phyloP scores from a whole-genome alignment of 2,797 vertebrate species.

The Artibeus lituratus region DNA sequence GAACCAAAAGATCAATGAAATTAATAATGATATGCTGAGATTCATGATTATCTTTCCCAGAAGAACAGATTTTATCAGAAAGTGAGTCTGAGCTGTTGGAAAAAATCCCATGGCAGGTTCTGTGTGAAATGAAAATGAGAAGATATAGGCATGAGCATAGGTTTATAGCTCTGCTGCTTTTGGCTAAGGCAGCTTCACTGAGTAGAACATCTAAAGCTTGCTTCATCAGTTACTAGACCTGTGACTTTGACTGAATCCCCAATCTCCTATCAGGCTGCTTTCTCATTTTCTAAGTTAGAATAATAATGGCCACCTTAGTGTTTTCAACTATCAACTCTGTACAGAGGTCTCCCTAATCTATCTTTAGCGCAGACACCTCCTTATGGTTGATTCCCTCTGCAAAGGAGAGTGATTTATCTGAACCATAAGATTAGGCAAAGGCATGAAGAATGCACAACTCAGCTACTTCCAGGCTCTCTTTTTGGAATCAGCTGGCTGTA shows the following conservation, averaged over 20 bases:
- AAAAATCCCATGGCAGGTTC: neutral
- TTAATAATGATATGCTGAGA: neutral
- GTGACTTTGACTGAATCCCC: neutral
- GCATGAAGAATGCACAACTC: neutral
- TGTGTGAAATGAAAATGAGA: neutral
- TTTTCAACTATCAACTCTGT: neutral
- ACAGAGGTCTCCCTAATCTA: neutral
- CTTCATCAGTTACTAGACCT: neutral
- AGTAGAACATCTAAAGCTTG: neutral
- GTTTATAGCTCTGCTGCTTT: neutral
- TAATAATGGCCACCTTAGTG: neutral
- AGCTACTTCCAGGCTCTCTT: neutral
- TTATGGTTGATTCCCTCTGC: neutral
- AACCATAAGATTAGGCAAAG: neutral
- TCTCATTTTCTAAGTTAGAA: neutral
- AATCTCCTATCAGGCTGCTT: neutral
- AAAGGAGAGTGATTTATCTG: neutral
- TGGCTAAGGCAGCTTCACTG: neutral
- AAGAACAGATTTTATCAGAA: conserved; percentile 29
- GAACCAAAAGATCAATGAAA: neutral
- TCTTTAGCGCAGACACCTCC: neutral
- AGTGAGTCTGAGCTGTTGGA: neutral
- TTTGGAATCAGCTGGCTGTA: neutral
- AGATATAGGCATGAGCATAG: neutral
- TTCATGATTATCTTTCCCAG: neutral